These are phyloP conservation scores for Pterostichus madidus DNA, from an alignment of 2,888 invertebrate species.

Conservation along the genomic window DNA sequence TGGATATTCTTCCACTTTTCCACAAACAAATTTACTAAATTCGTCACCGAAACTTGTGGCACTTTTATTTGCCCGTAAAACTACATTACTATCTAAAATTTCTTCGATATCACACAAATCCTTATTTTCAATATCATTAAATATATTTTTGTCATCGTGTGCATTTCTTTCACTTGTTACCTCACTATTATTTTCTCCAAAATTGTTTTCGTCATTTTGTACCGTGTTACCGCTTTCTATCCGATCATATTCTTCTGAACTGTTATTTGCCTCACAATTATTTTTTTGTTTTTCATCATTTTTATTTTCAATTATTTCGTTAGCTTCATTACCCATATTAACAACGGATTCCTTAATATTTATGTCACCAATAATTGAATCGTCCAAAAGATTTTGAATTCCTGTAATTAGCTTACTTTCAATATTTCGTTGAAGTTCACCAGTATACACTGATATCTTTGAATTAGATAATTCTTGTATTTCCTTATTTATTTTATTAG, in stretches of 20 bases:
- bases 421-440: not conserved
- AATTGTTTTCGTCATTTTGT: constrained; percentile 6
- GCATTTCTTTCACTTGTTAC: constrained; percentile 5
- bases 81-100: constrained; percentile 47
- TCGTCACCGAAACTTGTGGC: constrained; percentile 54
- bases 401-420: constrained; percentile 3
- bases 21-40: constrained; percentile 55
- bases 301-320: constrained; percentile 7
- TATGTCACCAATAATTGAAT: not conserved
- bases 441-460: not conserved
- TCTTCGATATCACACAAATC: constrained; percentile 42
- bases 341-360: not conserved
- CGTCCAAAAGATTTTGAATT: constrained; percentile 3
- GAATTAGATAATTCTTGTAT: not conserved
- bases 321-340: not conserved
- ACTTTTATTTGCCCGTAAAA: constrained; percentile 35
- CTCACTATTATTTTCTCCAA: not conserved
- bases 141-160: not conserved
- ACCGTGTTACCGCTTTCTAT: not conserved
- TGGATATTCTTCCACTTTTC: not conserved
- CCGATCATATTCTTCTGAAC: constrained; percentile 2
- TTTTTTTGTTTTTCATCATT: not conserved
- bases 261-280: not conserved
- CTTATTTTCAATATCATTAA: constrained; percentile 9
- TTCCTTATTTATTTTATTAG: constrained; percentile 8